These are phyloP conservation scores for Cantharis nigra DNA, from an alignment of 2,888 invertebrate species.

Conservation along the genomic window DNA sequence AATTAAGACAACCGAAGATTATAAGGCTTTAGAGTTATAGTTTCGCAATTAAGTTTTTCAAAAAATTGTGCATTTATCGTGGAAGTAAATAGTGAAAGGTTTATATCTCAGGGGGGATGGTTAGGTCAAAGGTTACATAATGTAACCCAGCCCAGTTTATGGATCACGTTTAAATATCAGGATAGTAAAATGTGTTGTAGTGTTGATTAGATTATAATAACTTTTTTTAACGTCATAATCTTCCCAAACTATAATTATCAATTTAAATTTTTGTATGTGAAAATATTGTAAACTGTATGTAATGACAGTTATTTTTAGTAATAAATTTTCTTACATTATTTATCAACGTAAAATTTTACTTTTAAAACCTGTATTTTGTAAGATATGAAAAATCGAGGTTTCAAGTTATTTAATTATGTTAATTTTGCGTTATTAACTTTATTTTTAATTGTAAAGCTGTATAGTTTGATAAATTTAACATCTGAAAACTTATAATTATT, in stretches of 20 bases:
- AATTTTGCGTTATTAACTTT: neutral
- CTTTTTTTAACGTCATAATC: neutral
- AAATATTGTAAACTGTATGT: neutral
- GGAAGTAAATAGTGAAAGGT: slow-evolving; percentile 16
- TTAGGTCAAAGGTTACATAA: slow-evolving; percentile 35
- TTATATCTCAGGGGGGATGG: slow-evolving; percentile 23
- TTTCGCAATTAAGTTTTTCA: neutral
- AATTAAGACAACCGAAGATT: neutral
- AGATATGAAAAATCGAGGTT: neutral
- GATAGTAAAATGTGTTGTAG: slow-evolving; percentile 6
- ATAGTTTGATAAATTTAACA: neutral
- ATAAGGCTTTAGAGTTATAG: neutral
- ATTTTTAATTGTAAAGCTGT: neutral
- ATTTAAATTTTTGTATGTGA: neutral
- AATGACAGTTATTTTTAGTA: neutral
- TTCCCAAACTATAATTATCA: neutral
- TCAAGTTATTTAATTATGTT: neutral
- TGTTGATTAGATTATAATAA: slow-evolving; percentile 10
- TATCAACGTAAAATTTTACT: neutral
- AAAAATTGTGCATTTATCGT: neutral
- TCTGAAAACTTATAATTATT: neutral
- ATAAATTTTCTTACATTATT: neutral
- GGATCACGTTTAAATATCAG: neutral
- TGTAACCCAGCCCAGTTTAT: slow-evolving; percentile 11
- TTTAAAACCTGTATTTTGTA: neutral